Percentiles rank a stretch among this genome's conserved stretches.
Evolutionary conservation across 2,797 vertebrate genomes (phyloP).

Genomic region (Tapera naevia): DNA sequence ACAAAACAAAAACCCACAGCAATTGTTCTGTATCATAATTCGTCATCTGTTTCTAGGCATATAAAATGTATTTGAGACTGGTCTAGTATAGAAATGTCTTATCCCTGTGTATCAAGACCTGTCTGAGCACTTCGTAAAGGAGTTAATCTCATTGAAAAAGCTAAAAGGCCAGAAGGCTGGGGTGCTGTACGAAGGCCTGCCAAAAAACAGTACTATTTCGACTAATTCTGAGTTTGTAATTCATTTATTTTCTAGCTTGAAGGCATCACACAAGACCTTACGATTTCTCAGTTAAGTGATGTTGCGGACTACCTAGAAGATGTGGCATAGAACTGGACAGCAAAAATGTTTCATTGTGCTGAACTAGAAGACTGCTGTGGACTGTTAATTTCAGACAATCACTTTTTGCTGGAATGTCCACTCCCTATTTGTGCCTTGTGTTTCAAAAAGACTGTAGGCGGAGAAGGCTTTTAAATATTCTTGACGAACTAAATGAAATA

Average conservation of each 20-base stretch:
- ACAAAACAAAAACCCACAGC: neutral
- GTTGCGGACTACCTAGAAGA: slow-evolving; percentile 92
- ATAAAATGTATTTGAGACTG: neutral
- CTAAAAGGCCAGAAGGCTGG: neutral
- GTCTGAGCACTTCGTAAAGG: neutral
- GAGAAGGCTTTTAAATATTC: slow-evolving; percentile 53
- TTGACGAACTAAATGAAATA: slow-evolving; percentile 37
- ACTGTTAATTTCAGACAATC: slow-evolving; percentile 65
- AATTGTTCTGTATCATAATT: neutral
- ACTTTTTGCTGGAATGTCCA: slow-evolving; percentile 59
- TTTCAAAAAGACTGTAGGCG: slow-evolving; percentile 67
- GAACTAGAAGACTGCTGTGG: slow-evolving; percentile 23
- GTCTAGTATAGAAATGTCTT: neutral
- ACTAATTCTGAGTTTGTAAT: neutral
- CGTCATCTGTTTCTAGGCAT: neutral
- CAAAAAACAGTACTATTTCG: neutral
- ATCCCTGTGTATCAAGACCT: neutral
- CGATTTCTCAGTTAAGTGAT: slow-evolving; percentile 87
- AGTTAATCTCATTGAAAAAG: neutral
- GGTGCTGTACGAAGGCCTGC: neutral
- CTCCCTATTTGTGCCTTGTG: slow-evolving; percentile 73
- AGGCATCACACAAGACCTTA: slow-evolving; percentile 88
- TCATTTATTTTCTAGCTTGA: slow-evolving; percentile 79
- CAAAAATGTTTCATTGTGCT: neutral
- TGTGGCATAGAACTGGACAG: slow-evolving; percentile 75